phyloP scores from a whole-genome alignment of 1,140 invertebrate species.

The fruit fly (Drosophila melanogaster) region Release_6_plus_ISO1_MT NC_004354.4:20263501-20264000 shows the following conservation, averaged over 20 bases:
- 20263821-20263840: conserved; percentile 53
- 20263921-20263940: not conserved
- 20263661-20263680: conserved; percentile 1
- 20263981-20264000: conserved; percentile 5
- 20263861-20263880: conserved; percentile 8
- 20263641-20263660: conserved; percentile 76
- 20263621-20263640: conserved; percentile 60
- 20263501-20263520: no score
- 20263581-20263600: conserved; percentile 30
- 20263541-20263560: conserved; percentile 5
- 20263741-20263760: not conserved
- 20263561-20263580: conserved; percentile 39
- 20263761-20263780: conserved; percentile 72
- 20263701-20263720: conserved; percentile 43
- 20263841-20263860: conserved; percentile 55
- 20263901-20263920: not conserved
- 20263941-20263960: conserved; percentile 4
- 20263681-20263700: not conserved
- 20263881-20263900: conserved; percentile 17
- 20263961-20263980: not conserved
- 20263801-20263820: conserved; percentile 51
- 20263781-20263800: conserved; percentile 81
- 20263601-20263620: conserved; percentile 41
- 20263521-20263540: not conserved
- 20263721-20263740: conserved; percentile 76